phyloP scores from a whole-genome alignment of 1,140 invertebrate species.

The Anoplolepis gracilipes region DNA sequence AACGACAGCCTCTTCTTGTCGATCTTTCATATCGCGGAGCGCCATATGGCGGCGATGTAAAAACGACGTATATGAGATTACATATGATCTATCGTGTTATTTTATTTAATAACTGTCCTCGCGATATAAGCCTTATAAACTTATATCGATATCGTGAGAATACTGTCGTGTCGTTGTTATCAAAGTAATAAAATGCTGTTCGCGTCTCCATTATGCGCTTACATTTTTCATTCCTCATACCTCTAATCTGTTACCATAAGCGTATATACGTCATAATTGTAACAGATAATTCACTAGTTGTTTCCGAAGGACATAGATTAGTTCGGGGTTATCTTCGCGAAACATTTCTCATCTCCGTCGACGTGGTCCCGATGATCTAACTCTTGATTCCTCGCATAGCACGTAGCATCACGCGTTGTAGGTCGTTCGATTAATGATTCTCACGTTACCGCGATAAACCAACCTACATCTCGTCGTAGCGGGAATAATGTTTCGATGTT shows the following conservation, averaged over 20 bases:
- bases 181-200: background rate
- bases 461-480: slow-evolving; percentile 24
- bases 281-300: background rate
- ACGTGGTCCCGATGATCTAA: slow-evolving; percentile 55
- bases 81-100: background rate
- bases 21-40: slow-evolving; percentile 14
- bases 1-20: slow-evolving; percentile 47
- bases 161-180: background rate
- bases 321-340: slow-evolving; percentile 41
- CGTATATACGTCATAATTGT: slow-evolving; percentile 2
- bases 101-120: slow-evolving; percentile 10
- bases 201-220: background rate
- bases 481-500: slow-evolving; percentile 14
- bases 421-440: slow-evolving; percentile 66
- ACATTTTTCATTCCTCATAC: background rate
- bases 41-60: background rate
- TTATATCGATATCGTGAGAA: background rate
- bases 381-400: slow-evolving; percentile 44
- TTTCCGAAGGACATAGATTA: slow-evolving; percentile 42
- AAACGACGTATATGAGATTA: slow-evolving; percentile 19
- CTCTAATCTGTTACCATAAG: background rate
- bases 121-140: background rate
- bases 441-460: slow-evolving; percentile 64
- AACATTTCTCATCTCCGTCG: slow-evolving; percentile 54
- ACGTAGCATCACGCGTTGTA: slow-evolving; percentile 29